Base-by-base conservation (phyloP, 2,888 invertebrate genomes). In the Drosophila crucigera region DNA sequence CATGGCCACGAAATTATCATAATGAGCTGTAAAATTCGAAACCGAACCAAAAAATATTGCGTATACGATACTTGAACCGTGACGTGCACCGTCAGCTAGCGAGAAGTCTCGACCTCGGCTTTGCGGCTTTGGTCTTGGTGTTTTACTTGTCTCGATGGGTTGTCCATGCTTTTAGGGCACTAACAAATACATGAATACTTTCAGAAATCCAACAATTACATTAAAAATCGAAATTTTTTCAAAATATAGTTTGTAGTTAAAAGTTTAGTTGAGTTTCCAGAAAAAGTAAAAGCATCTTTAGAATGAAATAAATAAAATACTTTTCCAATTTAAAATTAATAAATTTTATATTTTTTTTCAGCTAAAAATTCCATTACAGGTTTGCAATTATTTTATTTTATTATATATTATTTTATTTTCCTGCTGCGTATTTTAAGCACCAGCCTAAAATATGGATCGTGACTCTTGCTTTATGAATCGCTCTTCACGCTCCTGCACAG, bases 1-100 rank as follows among this genome's bases (percentile, higher is more conserved):
- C 65, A 58, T 66, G 64, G 55, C 79, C 73, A 60, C 80, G 55
- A 87, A 84, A 87, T 84, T 84, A 87, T 84, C 73, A 87, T 84
- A 84, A 84, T 84, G 83, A 82, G 82, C 74, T 71, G 71, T 49
- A 50, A 70, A 68, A 61, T 64, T 62, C 73, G 73, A 60, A 54
- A 52, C 35, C 56, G 49, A 60, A 30, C 54, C 56, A 60, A 47
- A 65, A 68, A 80, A 75, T 73, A 80, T 84, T 60, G 50, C 72
- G 68, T 65, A 77, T 69, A 71, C 79, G 79, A 68, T 84, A 70
- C 72, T 59, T 82, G 59, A 77, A 50, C 80, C 66, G 37, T 37
- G 66, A 68, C 52, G 63, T 73, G 78, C 76, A 76, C 33, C 62
- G 80, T 68, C 78, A 78, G 76, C 68, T 47, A 60, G 31, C 43